Evolutionary conservation across 1,140 invertebrate genomes (phyloP).

Genomic region (Brachionus angularis): DNA sequence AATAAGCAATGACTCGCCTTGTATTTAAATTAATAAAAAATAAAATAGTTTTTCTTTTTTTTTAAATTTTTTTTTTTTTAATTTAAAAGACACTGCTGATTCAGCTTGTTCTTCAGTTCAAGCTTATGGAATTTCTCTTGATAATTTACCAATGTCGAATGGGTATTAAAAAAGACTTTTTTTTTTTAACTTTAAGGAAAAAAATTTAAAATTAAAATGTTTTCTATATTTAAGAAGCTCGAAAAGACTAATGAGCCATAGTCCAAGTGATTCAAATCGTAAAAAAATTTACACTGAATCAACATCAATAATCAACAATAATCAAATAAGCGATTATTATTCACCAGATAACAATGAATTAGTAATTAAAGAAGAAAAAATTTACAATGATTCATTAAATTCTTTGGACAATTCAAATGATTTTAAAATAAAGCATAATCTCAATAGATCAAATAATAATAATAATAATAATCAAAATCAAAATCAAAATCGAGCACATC

Average conservation of each 20-base stretch:
- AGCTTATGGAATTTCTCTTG: not conserved
- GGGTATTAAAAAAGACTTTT: too few relatives aligned
- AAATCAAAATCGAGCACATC: not conserved
- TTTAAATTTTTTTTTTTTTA: not conserved
- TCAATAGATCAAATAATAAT: too few relatives aligned
- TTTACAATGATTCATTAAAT: slow-evolving; percentile 11
- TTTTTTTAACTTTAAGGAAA: too few relatives aligned
- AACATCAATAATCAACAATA: too few relatives aligned
- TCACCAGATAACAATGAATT: too few relatives aligned
- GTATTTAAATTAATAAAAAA: not conserved
- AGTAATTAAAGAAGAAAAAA: slow-evolving; percentile 31
- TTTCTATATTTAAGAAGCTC: too few relatives aligned
- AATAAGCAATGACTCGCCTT: not conserved
- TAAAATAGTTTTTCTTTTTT: not conserved
- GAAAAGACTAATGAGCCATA: too few relatives aligned
- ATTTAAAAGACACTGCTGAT: too few relatives aligned
- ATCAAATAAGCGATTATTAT: too few relatives aligned
- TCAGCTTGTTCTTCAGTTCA: not conserved
- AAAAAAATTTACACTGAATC: too few relatives aligned
- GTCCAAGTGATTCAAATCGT: too few relatives aligned
- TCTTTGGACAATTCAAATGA: not conserved
- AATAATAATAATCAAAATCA: not conserved
- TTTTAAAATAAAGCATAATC: too few relatives aligned
- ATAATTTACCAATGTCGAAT: not conserved
- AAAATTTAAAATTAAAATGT: not conserved